Conservation (phyloP, 2,113 vertebrate genomes). For the Pseudopipra pipra region DNA sequence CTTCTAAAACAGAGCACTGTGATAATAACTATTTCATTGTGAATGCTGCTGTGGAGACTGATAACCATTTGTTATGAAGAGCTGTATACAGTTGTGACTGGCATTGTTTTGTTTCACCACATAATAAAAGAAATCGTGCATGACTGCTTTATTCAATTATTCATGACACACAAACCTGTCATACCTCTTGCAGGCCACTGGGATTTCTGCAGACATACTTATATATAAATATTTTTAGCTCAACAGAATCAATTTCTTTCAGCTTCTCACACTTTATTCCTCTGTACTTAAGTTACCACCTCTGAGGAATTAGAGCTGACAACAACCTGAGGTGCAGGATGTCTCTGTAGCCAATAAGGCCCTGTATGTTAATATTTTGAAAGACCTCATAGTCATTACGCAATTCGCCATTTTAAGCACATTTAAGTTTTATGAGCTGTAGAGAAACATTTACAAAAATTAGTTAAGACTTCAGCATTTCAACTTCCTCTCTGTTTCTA, state of each 20-base stretch:
- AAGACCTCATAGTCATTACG: neutral
- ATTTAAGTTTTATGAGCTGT: neutral
- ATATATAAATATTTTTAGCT: neutral
- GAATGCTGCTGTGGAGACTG: neutral
- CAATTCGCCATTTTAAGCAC: neutral
- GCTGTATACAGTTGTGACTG: neutral
- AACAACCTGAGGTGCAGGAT: neutral
- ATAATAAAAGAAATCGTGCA: constrained; percentile 12
- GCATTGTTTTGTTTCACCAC: constrained; percentile 2
- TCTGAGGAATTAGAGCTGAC: neutral
- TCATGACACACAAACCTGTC: constrained; percentile 22
- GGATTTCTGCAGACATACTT: constrained; percentile 4
- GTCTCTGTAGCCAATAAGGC: neutral
- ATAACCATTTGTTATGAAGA: neutral
- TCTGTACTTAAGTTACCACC: neutral
- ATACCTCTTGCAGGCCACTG: constrained; percentile 5
- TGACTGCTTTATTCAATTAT: constrained; percentile 36
- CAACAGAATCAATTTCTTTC: neutral
- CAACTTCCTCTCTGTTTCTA: neutral
- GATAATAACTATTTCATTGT: neutral
- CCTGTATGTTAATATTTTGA: neutral
- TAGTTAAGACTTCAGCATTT: neutral
- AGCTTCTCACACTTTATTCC: neutral
- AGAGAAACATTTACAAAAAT: neutral
- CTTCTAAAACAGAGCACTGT: neutral